Percentiles rank a stretch among this genome's conserved stretches.
Evolutionary conservation across 1,140 invertebrate genomes (phyloP).

Genomic region (Oedothorax gibbosus): DNA sequence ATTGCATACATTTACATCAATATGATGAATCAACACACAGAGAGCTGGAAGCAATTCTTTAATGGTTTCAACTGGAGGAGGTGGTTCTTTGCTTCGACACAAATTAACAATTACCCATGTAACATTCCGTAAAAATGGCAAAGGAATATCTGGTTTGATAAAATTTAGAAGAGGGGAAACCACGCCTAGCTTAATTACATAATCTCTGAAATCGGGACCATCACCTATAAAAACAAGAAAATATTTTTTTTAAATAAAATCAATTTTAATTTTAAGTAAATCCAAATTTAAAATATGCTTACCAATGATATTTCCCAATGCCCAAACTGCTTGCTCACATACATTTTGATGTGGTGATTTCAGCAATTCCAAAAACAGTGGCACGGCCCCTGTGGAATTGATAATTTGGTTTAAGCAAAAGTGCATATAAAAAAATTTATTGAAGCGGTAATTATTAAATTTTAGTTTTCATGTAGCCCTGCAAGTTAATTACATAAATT

Average conservation of each 20-base stretch:
- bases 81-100: conserved; percentile 91
- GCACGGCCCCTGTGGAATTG: conserved; percentile 80
- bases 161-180: conserved; percentile 68
- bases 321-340: conserved; percentile 97
- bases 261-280: neutral
- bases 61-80: conserved; percentile 81
- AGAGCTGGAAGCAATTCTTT: conserved; percentile 85
- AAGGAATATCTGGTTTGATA: conserved; percentile 71
- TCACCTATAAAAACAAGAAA: conserved; percentile 69
- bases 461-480: neutral
- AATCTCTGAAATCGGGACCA: conserved; percentile 80
- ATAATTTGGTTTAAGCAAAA: too few relatives aligned
- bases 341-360: conserved; percentile 82
- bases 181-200: conserved; percentile 73
- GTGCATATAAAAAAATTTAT: too few relatives aligned
- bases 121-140: conserved; percentile 78
- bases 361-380: conserved; percentile 83
- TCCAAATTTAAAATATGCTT: conserved; percentile 65
- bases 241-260: neutral
- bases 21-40: conserved; percentile 87
- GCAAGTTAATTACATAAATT: neutral
- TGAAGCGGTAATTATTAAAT: too few relatives aligned
- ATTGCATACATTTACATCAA: conserved; percentile 90
- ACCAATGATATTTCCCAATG: conserved; percentile 96
- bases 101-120: conserved; percentile 94